A percentile compares a stretch with the other conserved stretches of the same genome.
These are phyloP conservation scores for Physeter macrocephalus DNA, from an alignment of 2,113 vertebrate genomes.

Conservation along the genomic window DNA sequence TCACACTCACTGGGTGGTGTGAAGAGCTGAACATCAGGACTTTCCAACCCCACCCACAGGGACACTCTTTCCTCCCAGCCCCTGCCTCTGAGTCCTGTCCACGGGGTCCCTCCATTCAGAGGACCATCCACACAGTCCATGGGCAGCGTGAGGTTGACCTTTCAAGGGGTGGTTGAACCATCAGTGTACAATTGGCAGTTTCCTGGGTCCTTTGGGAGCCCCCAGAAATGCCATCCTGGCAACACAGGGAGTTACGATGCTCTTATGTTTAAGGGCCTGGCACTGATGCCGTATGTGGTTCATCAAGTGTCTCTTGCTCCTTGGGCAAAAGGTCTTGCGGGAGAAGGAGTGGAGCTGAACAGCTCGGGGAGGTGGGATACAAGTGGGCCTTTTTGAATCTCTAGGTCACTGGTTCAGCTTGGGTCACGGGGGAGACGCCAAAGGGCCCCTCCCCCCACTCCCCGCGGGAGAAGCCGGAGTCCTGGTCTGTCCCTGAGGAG, in stretches of 20 bases:
- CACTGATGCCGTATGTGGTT: not conserved
- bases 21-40: not conserved
- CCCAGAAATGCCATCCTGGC: not conserved
- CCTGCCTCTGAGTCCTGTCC: not conserved
- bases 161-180: not conserved
- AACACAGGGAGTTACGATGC: not conserved
- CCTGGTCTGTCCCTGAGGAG: not conserved
- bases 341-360: not conserved
- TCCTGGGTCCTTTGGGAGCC: not conserved
- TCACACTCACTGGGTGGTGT: not conserved
- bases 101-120: not conserved
- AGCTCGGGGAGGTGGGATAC: not conserved
- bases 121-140: rapidly evolving
- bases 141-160: not conserved
- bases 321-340: not conserved
- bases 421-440: not conserved
- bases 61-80: not conserved
- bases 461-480: not conserved
- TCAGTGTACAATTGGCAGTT: not conserved
- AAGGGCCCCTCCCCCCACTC: not conserved
- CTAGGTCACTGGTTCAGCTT: not conserved
- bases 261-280: not conserved
- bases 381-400: not conserved
- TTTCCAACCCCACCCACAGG: not conserved
- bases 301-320: not conserved